phyloP scores from a whole-genome alignment of 1,140 invertebrate genomes.

The Magallana ariakensis region DNA sequence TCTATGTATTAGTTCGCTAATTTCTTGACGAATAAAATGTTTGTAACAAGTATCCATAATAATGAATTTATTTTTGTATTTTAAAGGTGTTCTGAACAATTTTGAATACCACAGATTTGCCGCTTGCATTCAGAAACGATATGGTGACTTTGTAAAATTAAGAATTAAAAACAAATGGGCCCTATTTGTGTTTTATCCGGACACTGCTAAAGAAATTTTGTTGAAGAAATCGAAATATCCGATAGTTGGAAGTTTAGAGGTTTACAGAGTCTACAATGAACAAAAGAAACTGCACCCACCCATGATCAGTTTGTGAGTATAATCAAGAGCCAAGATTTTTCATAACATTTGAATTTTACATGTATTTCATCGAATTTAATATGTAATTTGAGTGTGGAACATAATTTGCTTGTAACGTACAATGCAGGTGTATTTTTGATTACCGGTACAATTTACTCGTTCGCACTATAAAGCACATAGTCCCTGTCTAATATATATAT shows the following conservation, averaged over 20 bases:
- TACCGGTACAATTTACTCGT: too few species aligned
- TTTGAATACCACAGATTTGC: conserved; percentile 5
- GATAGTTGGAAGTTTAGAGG: not conserved
- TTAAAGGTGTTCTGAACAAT: not conserved
- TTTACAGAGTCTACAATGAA: not conserved
- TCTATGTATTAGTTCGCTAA: not conserved
- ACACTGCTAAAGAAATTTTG: not conserved
- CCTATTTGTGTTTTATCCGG: not conserved
- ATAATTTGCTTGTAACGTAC: not conserved
- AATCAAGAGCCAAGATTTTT: too few species aligned
- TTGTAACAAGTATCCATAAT: not conserved
- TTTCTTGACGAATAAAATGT: not conserved
- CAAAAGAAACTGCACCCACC: not conserved
- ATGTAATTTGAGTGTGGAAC: too few species aligned
- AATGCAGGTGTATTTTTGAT: not conserved
- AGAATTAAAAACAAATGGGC: not conserved
- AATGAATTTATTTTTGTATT: not conserved
- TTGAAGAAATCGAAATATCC: not conserved
- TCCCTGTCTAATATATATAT: too few species aligned
- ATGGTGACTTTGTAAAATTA: not conserved
- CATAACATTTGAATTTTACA: too few species aligned
- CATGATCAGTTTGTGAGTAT: too few species aligned
- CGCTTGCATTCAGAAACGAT: not conserved
- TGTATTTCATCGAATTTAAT: too few species aligned
- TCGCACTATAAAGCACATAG: too few species aligned